Percentiles rank a stretch among this genome's conserved stretches.
phyloP scores from a whole-genome alignment of 2,888 invertebrate species.

The Cheilosia scutellata region DNA sequence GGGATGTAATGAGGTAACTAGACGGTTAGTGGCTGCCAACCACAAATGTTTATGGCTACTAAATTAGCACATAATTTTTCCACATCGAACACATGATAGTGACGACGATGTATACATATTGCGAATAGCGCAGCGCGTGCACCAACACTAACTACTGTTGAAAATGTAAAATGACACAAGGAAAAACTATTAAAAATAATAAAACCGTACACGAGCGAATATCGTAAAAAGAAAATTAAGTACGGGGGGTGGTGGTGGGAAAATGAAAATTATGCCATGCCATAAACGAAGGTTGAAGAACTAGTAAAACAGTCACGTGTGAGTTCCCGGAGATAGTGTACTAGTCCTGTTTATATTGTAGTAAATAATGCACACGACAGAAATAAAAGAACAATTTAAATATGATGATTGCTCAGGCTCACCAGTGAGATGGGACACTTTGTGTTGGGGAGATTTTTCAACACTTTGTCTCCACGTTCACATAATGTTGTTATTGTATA shows the following conservation, averaged over 20 bases:
- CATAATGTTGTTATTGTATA: too few relatives aligned
- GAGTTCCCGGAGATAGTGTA: neutral
- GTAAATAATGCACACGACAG: neutral
- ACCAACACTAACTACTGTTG: neutral
- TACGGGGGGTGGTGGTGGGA: slow-evolving; percentile 10
- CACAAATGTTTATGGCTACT: slow-evolving; percentile 58
- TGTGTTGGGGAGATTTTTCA: too few relatives aligned
- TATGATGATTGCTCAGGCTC: neutral
- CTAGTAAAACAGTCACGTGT: slow-evolving; percentile 63
- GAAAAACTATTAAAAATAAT: slow-evolving; percentile 21
- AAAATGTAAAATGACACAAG: slow-evolving; percentile 31
- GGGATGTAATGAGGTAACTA: slow-evolving; percentile 48
- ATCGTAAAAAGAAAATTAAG: slow-evolving; percentile 49
- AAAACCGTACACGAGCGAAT: slow-evolving; percentile 56
- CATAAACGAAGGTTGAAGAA: slow-evolving; percentile 58
- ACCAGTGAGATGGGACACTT: too few relatives aligned
- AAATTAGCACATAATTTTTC: slow-evolving; percentile 44
- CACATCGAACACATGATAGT: neutral
- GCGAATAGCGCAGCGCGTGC: neutral
- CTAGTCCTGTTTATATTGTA: slow-evolving; percentile 2
- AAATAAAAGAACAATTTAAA: neutral
- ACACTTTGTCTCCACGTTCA: too few relatives aligned
- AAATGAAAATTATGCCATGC: slow-evolving; percentile 56
- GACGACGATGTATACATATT: neutral
- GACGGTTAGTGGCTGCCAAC: slow-evolving; percentile 42